Evolutionary conservation across 1,140 invertebrate species (phyloP), one percentile per base, ranked within the genome.

Genomic region (Drosophila pachea): DNA sequence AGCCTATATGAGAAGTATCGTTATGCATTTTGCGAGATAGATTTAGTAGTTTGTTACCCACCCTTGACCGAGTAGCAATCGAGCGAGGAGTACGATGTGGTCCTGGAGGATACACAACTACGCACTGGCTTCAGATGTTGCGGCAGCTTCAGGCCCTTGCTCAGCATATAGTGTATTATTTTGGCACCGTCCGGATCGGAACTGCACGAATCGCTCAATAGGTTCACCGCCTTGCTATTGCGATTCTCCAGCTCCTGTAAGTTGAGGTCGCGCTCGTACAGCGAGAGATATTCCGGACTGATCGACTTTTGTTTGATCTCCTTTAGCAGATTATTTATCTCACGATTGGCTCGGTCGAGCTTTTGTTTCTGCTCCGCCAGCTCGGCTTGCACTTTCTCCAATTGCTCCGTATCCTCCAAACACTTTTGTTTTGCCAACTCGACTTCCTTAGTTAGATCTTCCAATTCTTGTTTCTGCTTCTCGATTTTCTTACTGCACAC

Each of bases 221-320:
- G 70, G 45, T 90, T 89, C 4, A 91, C 53, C 0, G 82, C 88
- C 59, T 75, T 84, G 9, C 75, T 77, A 64, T 91, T 90, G 40
- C 67, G 89, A 45, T 70, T 76, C 79, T 78, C 88, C 53, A 72
- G 79, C 56, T 89, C 90, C 75, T 76, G 90, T 49, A 75, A 76
- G 52, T 81, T 86, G 53, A 79, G 63, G 42, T 90, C 83, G 32
- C 88, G 87, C 53, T 90, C 83, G 33, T 87, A 82, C 42, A 84
- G 42, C 6, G 68, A 66, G 6, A 89, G 53, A 36, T 75, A 89
- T 48, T 90, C 90, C 2, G 69, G 64, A 58, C 90, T 88, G 0
- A 83, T 74, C 4, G 73, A 68, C 4, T 71, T 65, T n/a, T 86
- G 68, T 7, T 64, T 74, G 2, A 86, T 67, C 4, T 74, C 73